Base-by-base conservation (phyloP, 2,113 vertebrate genomes). In the Nibea coibor region DNA sequence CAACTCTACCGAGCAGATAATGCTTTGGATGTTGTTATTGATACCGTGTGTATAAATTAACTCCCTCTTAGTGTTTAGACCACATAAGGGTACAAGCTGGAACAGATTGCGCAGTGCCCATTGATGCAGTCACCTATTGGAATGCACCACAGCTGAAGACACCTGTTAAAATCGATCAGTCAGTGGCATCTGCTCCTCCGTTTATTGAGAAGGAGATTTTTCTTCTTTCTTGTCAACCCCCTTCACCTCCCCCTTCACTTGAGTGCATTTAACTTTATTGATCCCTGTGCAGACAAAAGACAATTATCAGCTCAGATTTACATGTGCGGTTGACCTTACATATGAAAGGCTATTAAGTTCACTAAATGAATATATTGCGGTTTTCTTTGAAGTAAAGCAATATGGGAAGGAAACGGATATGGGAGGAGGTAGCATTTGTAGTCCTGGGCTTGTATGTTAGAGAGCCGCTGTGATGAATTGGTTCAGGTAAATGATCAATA, bases 251-350 rank as follows among this genome's bases (percentile, higher is more conserved):
- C 92, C 91, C 91, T 94, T 39, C 77, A 92, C 93, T 92, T 94
- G 94, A 90, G 85, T 95, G 91, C 94, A 89, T 97, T 97, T 94
- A 96, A 96, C 95, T 96, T 93, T 95, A 97, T 98, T 94, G 97
- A 97, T 97, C 94, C 87, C 19, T 86, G 82, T 81, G 39, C 94
- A 91, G 92, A 96, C 94, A 96, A 96, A 96, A 96, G 94, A 95
- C 95, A 97, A 96, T 98, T 96, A 97, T 96, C 94, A 92, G 93
- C 89, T 95, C 93, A 95, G 95, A 97, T 97, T 97, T 96, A 96
- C 95, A 97, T 96, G 96, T 93, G 95, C 92, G 94, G 93, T 94
- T 96, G 95, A 96, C 96, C 96, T 95, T 94, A 93, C 95, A 94
- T 96, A 94, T 95, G 95, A 95, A 94, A 93, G 95, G 95, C 95